A percentile compares a stretch with the other conserved stretches of the same genome.
These are phyloP conservation scores for Nomada goodeniana DNA, from an alignment of 2,888 invertebrate genomes.

Conservation along the genomic window DNA sequence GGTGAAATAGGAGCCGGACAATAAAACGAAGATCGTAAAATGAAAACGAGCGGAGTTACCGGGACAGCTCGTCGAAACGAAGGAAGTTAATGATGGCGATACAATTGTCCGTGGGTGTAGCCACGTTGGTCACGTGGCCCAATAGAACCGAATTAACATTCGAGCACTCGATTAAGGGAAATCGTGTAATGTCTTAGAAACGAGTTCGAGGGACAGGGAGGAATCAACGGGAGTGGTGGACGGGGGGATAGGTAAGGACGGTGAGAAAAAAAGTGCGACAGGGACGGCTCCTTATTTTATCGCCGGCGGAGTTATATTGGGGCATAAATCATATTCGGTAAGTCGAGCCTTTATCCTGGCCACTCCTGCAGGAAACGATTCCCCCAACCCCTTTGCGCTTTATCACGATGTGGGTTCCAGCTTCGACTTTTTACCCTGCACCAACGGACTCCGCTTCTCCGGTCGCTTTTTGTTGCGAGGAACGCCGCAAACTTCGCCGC, in stretches of 20 bases:
- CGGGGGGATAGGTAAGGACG: background rate
- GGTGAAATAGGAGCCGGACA: constrained; percentile 9
- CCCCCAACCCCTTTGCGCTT: constrained; percentile 64
- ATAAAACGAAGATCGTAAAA: constrained; percentile 43
- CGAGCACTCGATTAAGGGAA: constrained; percentile 8
- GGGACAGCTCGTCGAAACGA: constrained; percentile 20
- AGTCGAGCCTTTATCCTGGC: constrained; percentile 73
- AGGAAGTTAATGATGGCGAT: constrained; percentile 23
- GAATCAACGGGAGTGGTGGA: background rate
- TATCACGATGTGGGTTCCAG: constrained; percentile 68
- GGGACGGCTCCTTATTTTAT: constrained; percentile 77
- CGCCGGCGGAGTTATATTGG: constrained; percentile 78
- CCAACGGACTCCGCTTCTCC: constrained; percentile 42
- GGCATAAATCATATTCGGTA: constrained; percentile 80
- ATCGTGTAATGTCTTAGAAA: constrained; percentile 10
- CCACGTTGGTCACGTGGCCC: background rate
- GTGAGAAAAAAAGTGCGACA: constrained; percentile 6
- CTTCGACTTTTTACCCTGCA: constrained; percentile 51
- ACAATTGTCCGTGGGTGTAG: constrained; percentile 12
- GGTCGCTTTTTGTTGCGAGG: constrained; percentile 51
- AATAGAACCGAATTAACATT: constrained; percentile 27
- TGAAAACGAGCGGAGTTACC: constrained; percentile 39
- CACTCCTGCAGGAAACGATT: constrained; percentile 67
- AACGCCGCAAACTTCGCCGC: constrained; percentile 49
- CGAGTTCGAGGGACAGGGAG: constrained; percentile 12